Base-by-base conservation (phyloP, 2,113 vertebrate species). In the Picathartes gymnocephalus region DNA sequence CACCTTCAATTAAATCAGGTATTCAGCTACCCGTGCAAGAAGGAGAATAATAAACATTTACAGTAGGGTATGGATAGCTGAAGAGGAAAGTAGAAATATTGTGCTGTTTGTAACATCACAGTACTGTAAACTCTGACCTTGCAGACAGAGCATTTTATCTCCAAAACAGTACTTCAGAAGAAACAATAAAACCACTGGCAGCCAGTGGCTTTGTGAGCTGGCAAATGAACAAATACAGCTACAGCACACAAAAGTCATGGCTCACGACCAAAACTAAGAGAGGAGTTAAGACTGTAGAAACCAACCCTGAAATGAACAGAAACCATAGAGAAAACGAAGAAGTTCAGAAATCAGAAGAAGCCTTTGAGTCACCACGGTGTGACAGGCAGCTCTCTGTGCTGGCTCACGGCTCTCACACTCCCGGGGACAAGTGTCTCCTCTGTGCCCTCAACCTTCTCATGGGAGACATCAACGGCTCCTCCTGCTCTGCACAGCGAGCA, bases 361-460 rank as follows among this genome's bases (percentile, higher is more conserved):
- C 16, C 39, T 92, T 65, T 60, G 88, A 82, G 53, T 44, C 66
- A 60, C 2, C 44, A 2, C 16, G 23, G 40, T 7, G 1, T 58
- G 53, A 17, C 27, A 35, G 37, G 21, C 33, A 54, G 23, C 10
- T 8, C 35, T 14, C 35, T 11, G 42, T 9, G 42, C 44, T 62
- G 53, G 42, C 53, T 54, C 83, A 42, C 18, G 40, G 61, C 61
- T 39, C 61, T 25, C 17, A 23, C 1, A 0, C 0, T 0, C 51
- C 51, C 19, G 53, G 16, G 1, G 2, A 25, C 53, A 48, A 35
- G 5, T 5, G 28, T 27, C 35, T 90, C 48, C 10, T 42, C 37
- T 14, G 60, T 72, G 30, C 27, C 9, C 50, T 48, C 9, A 14
- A 27, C 56, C 22, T 7, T 10, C 2, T 18, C 23, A 15, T 3